Evolutionary conservation across 2,113 vertebrate genomes (phyloP).

Genomic region (Atherinomorus stipes): DNA sequence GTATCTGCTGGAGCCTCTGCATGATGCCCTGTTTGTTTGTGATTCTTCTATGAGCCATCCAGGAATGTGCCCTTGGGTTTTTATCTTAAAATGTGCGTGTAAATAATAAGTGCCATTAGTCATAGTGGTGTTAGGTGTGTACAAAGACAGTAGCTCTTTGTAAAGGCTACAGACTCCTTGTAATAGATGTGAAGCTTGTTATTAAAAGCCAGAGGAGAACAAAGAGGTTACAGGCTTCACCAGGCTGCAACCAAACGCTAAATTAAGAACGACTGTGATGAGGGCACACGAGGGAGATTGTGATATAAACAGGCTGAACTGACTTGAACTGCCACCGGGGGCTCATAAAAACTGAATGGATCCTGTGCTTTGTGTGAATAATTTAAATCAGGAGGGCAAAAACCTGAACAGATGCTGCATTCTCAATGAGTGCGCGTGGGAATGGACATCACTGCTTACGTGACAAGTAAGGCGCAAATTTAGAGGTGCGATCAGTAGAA

Average conservation of each 20-base stretch:
- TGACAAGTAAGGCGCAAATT: constrained; percentile 11
- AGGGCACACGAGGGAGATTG: constrained; percentile 54
- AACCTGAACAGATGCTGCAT: constrained; percentile 59
- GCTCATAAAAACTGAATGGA: constrained; percentile 79
- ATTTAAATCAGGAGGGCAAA: constrained; percentile 72
- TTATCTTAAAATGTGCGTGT: constrained; percentile 71
- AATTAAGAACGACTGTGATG: constrained; percentile 56
- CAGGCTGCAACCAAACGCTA: constrained; percentile 59
- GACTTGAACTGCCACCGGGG: constrained; percentile 72
- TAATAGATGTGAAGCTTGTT: constrained; percentile 39
- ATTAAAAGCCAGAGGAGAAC: constrained; percentile 57
- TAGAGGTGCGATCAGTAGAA: constrained; percentile 8
- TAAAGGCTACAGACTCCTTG: constrained; percentile 35
- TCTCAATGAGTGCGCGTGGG: constrained; percentile 28
- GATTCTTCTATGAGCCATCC: constrained; percentile 65
- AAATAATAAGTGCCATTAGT: constrained; percentile 56
- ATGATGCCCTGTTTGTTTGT: constrained; percentile 69
- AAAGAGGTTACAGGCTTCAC: constrained; percentile 47
- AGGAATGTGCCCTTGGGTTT: constrained; percentile 78
- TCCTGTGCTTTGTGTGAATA: constrained; percentile 76
- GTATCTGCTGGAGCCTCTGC: constrained; percentile 49
- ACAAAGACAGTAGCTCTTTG: constrained; percentile 49
- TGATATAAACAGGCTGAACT: constrained; percentile 70
- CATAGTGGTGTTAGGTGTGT: constrained; percentile 33
- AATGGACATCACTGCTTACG: constrained; percentile 19